These are phyloP conservation scores for Drosophila gunungcola DNA, from an alignment of 1,140 invertebrate species.

Conservation along the genomic window DNA sequence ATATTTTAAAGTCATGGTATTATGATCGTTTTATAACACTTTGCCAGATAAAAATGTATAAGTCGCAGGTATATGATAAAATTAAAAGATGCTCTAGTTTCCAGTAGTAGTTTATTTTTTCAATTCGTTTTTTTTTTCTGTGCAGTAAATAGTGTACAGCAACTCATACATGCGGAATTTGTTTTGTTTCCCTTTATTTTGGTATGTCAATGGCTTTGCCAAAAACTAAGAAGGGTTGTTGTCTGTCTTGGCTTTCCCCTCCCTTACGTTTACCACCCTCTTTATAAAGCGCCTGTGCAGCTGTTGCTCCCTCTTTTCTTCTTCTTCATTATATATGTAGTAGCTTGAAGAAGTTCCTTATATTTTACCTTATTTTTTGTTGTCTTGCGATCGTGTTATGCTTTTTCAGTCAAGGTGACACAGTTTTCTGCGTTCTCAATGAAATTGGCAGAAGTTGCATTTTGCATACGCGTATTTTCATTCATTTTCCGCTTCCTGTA, in stretches of 20 bases:
- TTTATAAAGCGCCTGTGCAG: constrained; percentile 57
- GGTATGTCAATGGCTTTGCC: constrained; percentile 58
- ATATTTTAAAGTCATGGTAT: no score
- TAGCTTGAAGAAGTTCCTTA: constrained; percentile 40
- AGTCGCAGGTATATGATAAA: no score
- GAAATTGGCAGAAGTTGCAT: constrained; percentile 50
- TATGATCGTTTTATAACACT: no score
- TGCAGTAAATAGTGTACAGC: constrained; percentile 27
- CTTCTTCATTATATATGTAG: constrained; percentile 34
- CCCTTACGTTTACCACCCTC: constrained; percentile 5
- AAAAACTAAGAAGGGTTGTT: constrained; percentile 69
- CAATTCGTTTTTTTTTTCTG: background rate
- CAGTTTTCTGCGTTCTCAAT: constrained; percentile 63
- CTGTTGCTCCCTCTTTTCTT: constrained; percentile 59
- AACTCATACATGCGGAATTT: constrained; percentile 38
- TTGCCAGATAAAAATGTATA: no score
- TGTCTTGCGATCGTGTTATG: constrained; percentile 14
- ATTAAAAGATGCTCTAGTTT: no score
- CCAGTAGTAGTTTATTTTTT: no score
- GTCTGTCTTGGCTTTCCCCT: constrained; percentile 44
- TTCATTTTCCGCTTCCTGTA: constrained; percentile 72
- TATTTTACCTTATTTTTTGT: constrained; percentile 12
- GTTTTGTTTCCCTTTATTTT: constrained; percentile 23
- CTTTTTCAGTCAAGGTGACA: constrained; percentile 62
- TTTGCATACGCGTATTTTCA: constrained; percentile 69